Conservation (phyloP, 2,797 vertebrate species). For the Threskiornis aethiopicus region DNA sequence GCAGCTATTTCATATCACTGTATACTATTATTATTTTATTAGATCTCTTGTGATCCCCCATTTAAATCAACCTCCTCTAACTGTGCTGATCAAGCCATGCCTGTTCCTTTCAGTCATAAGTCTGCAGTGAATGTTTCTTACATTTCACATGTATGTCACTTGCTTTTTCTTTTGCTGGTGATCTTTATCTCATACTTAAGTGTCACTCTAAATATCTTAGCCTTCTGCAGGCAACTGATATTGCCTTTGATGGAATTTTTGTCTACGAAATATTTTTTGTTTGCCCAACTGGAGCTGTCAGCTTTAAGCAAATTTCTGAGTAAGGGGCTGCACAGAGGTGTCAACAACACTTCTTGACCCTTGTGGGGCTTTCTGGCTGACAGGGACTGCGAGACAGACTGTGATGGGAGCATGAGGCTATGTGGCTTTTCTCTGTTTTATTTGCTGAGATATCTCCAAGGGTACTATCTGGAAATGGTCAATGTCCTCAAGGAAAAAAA, state of each 20-base stretch:
- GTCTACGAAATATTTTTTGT: background rate
- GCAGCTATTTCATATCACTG: background rate
- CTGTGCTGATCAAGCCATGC: background rate
- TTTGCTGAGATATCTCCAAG: background rate
- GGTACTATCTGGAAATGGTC: background rate
- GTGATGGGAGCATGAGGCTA: background rate
- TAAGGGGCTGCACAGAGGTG: background rate
- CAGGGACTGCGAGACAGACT: background rate
- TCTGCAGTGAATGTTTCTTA: background rate
- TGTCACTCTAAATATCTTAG: background rate
- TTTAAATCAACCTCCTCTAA: background rate
- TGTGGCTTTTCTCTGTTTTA: background rate
- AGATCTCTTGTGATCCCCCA: background rate
- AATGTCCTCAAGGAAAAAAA: background rate
- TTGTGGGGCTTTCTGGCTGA: background rate
- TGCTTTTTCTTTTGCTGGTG: background rate
- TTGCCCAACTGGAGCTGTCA: background rate
- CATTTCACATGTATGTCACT: background rate
- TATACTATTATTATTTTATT: background rate
- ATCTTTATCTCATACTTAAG: background rate
- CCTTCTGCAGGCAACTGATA: background rate
- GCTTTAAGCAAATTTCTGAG: background rate
- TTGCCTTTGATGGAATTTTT: background rate
- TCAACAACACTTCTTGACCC: background rate
- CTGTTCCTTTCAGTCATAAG: background rate